Percentiles rank a stretch among this genome's conserved stretches.
Evolutionary conservation across 2,113 vertebrate species (phyloP).

Genomic region (Centropus unirufus): DNA sequence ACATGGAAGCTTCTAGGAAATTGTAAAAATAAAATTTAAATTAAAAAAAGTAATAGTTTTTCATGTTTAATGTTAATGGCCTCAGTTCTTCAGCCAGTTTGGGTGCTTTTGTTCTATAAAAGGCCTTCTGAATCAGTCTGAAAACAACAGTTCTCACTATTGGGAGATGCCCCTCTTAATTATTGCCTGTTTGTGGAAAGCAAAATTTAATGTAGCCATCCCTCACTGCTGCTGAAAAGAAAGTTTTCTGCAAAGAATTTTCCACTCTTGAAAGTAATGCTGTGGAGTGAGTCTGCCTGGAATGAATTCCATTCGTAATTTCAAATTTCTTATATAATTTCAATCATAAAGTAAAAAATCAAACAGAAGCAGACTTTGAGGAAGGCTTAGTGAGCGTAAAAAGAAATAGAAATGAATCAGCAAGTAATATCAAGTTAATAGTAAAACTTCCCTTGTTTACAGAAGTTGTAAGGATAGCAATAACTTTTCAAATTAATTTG

Average conservation of each 20-base stretch:
- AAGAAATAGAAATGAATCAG: neutral
- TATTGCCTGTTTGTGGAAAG: neutral
- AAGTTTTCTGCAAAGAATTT: neutral
- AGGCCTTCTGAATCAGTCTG: neutral
- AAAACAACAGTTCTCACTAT: neutral
- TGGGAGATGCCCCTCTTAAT: neutral
- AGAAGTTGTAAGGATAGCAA: neutral
- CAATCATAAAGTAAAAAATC: neutral
- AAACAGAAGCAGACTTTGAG: neutral
- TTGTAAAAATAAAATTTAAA: neutral
- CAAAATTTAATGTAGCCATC: neutral
- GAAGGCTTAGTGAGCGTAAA: neutral
- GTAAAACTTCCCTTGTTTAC: neutral
- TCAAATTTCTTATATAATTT: neutral
- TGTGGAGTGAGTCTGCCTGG: neutral
- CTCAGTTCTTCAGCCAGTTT: neutral
- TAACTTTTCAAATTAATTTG: neutral
- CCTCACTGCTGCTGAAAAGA: neutral
- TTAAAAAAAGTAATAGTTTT: neutral
- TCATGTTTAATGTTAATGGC: neutral
- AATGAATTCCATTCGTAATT: neutral
- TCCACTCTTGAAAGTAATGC: neutral
- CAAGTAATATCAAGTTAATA: neutral
- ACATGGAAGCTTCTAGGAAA: neutral
- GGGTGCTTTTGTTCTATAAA: neutral